A percentile compares a stretch with the other conserved stretches of the same genome.
Evolutionary conservation across 2,113 vertebrate genomes (phyloP).

Genomic region (Zosterops borbonicus): DNA sequence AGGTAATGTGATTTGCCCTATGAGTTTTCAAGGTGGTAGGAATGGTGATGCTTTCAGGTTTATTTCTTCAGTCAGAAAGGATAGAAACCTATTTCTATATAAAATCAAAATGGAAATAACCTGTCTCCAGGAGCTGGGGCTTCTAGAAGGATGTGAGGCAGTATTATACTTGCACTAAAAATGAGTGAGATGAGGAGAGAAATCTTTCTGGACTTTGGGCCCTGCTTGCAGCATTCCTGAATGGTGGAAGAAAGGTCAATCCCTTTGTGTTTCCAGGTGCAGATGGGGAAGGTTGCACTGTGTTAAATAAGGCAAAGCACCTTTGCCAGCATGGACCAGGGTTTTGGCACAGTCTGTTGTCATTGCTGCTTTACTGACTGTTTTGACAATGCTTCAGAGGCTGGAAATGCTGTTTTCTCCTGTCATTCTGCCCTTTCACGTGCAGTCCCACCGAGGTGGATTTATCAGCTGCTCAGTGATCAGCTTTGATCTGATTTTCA

Average conservation of each 20-base stretch:
- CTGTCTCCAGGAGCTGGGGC: background rate
- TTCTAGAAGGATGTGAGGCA: background rate
- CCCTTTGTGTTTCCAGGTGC: background rate
- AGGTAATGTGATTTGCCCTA: background rate
- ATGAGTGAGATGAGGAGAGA: background rate
- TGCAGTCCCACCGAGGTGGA: background rate
- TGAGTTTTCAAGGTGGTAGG: background rate
- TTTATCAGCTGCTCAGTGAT: background rate
- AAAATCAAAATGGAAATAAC: background rate
- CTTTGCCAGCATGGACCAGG: background rate
- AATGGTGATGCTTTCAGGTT: background rate
- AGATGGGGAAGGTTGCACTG: background rate
- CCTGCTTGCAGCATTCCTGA: background rate
- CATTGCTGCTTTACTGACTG: background rate
- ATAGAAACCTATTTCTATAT: background rate
- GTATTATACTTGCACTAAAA: background rate
- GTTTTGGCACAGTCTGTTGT: background rate
- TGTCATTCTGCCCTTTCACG: background rate
- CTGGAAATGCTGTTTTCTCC: background rate
- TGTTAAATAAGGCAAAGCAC: background rate
- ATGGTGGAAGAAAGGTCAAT: background rate
- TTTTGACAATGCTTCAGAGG: background rate
- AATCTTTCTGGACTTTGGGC: background rate
- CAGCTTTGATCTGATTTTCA: background rate
- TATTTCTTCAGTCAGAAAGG: background rate